Evolutionary conservation across 2,797 vertebrate genomes (phyloP).

Genomic region (Mus minutoides): DNA sequence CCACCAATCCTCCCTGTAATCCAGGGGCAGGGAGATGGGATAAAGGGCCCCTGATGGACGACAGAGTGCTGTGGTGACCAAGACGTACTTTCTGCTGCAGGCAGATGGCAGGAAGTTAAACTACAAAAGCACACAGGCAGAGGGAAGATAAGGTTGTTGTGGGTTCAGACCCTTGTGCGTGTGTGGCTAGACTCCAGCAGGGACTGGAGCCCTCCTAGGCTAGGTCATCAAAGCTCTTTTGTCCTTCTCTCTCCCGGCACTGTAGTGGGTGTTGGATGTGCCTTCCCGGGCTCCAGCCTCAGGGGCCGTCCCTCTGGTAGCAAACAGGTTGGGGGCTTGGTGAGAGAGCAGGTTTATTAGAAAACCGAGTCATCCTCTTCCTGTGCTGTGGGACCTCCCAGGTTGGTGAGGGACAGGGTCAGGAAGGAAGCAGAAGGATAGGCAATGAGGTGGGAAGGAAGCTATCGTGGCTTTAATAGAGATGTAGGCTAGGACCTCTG

Average conservation of each 20-base stretch:
- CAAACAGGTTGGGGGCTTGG: slow-evolving; percentile 12
- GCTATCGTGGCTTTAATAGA: neutral
- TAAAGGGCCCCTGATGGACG: neutral
- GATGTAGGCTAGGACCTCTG: neutral
- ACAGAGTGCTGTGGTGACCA: neutral
- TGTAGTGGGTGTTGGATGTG: fast-evolving
- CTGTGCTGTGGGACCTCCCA: neutral
- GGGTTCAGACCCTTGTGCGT: neutral
- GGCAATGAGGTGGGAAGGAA: neutral
- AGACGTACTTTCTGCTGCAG: neutral
- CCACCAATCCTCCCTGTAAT: neutral
- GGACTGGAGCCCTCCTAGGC: neutral
- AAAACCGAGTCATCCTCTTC: slow-evolving; percentile 27
- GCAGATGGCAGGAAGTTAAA: neutral
- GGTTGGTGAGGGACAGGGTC: neutral
- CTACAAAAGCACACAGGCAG: neutral
- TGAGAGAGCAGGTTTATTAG: neutral
- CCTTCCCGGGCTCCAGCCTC: neutral
- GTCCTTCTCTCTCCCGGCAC: fast-evolving
- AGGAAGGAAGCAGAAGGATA: neutral
- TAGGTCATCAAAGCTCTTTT: neutral
- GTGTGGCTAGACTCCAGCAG: neutral
- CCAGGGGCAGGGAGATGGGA: neutral
- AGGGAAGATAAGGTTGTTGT: neutral
- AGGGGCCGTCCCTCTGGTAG: slow-evolving; percentile 53